A percentile compares a stretch with the other conserved stretches of the same genome.
phyloP scores from a whole-genome alignment of 2,888 invertebrate genomes.

The Hymenopus coronatus region DNA sequence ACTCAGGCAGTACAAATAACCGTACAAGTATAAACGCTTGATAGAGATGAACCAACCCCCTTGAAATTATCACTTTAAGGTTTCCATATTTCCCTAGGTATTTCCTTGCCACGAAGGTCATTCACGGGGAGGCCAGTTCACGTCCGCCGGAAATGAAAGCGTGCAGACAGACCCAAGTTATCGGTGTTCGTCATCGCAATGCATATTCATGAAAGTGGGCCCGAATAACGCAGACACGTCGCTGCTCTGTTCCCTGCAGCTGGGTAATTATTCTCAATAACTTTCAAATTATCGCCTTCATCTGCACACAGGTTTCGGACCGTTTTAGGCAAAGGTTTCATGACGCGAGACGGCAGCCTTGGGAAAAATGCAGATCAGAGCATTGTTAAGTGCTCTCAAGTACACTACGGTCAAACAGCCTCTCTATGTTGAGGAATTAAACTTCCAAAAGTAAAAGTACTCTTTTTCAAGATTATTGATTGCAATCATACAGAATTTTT shows the following conservation, averaged over 20 bases:
- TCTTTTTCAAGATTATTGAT: too few species aligned
- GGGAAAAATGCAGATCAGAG: neutral
- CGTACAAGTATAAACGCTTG: too few species aligned
- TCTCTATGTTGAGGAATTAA: too few species aligned
- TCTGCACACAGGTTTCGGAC: neutral
- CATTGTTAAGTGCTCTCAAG: too few species aligned
- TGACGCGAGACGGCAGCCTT: neutral
- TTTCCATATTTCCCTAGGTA: too few species aligned
- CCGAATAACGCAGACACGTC: too few species aligned
- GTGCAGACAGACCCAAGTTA: neutral
- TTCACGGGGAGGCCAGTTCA: neutral
- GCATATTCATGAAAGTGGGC: neutral
- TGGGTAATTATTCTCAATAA: neutral
- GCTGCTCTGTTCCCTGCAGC: neutral
- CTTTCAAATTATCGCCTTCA: neutral
- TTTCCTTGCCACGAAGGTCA: neutral
- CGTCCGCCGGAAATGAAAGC: constrained; percentile 9
- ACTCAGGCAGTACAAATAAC: too few species aligned
- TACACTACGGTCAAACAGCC: too few species aligned
- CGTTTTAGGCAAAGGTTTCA: neutral
- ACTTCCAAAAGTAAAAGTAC: too few species aligned
- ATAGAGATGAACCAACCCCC: too few species aligned
- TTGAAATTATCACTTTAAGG: too few species aligned
- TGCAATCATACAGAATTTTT: too few species aligned
- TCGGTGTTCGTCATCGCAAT: neutral